Percentiles rank a stretch among this genome's conserved stretches.
phyloP scores from a whole-genome alignment of 2,888 invertebrate genomes.

The Ennomos fuscantarius region DNA sequence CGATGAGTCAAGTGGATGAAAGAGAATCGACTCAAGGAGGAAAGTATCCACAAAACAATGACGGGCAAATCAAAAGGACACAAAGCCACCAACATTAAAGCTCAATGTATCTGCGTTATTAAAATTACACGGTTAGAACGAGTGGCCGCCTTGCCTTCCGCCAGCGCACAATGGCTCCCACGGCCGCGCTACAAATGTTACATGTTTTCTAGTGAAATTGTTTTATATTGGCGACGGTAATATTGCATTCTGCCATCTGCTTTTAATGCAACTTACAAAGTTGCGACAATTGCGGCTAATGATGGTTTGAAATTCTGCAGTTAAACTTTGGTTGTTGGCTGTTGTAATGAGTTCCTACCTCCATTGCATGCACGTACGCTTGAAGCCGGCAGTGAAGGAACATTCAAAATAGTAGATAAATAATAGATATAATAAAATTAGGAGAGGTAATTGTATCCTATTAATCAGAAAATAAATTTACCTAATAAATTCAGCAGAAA shows the following conservation, averaged over 20 bases:
- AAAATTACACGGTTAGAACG: conserved; percentile 36
- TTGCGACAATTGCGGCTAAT: conserved; percentile 5
- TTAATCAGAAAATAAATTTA: too few relatives aligned
- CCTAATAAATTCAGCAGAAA: too few relatives aligned
- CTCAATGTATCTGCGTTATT: conserved; percentile 34
- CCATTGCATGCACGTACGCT: too few relatives aligned
- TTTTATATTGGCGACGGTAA: conserved; percentile 31
- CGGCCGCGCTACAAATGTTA: conserved; percentile 33
- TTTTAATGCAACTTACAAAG: conserved; percentile 7
- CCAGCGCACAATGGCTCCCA: conserved; percentile 45
- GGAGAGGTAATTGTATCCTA: too few relatives aligned
- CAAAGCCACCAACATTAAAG: conserved; percentile 30
- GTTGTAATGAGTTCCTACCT: too few relatives aligned
- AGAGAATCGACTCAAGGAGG: too few relatives aligned
- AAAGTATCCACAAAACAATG: conserved; percentile 1
- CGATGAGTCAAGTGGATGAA: too few relatives aligned
- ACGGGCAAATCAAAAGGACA: conserved; percentile 26
- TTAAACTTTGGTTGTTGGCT: too few relatives aligned
- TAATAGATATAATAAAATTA: too few relatives aligned
- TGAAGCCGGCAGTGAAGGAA: too few relatives aligned
- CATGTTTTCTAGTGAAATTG: conserved; percentile 44
- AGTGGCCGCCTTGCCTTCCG: conserved; percentile 38
- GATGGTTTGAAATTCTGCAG: background rate
- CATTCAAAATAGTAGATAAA: too few relatives aligned
- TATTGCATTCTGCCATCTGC: conserved; percentile 32